phyloP scores from a whole-genome alignment of 2,888 invertebrate species.

The Agrotis ipsilon region DNA sequence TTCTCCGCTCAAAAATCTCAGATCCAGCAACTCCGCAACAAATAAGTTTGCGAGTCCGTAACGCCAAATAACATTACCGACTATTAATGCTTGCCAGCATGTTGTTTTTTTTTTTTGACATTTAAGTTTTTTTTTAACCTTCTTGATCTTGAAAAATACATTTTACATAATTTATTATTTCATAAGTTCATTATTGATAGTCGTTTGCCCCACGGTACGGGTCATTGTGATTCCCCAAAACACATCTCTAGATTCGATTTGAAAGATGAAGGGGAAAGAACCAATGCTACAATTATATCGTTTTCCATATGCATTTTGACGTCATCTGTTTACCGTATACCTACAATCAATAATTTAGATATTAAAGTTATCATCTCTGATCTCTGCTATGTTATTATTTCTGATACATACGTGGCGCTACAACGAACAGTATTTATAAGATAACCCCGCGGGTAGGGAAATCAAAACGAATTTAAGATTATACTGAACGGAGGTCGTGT shows the following conservation, averaged over 20 bases:
- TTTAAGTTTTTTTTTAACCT: no score
- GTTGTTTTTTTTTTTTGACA: no score
- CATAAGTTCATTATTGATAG: not conserved
- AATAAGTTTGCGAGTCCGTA: no score
- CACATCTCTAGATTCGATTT: not conserved
- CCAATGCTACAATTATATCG: not conserved
- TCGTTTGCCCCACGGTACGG: not conserved
- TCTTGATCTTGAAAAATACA: not conserved
- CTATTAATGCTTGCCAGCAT: no score
- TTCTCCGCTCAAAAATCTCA: not conserved
- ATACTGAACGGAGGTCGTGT: conserved; percentile 32
- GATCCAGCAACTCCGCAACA: no score
- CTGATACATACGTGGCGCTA: conserved; percentile 30
- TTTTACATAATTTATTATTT: not conserved
- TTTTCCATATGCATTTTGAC: not conserved
- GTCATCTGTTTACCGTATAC: conserved; percentile 7
- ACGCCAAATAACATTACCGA: no score
- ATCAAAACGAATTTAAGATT: conserved; percentile 53
- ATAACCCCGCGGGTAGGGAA: conserved; percentile 53
- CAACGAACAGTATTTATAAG: conserved; percentile 32
- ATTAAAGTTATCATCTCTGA: conserved; percentile 14
- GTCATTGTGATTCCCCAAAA: not conserved
- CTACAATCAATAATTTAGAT: conserved; percentile 19
- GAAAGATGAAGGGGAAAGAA: not conserved
- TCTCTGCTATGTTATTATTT: conserved; percentile 28